Base-by-base conservation (phyloP, 1,140 invertebrate genomes). In the Drosophila lowei region DNA sequence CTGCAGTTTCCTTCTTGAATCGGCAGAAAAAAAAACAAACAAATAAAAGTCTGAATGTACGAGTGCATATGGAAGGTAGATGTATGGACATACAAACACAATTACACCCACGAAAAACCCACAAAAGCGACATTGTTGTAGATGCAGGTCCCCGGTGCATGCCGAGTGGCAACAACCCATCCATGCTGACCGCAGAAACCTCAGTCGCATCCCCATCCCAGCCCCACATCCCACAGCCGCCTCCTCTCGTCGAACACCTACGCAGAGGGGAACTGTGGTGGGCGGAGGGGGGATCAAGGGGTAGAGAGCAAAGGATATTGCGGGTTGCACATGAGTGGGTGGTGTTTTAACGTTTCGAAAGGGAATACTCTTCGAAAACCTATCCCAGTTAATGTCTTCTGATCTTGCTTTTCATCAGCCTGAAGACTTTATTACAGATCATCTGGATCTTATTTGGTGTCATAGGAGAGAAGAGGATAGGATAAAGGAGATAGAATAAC, bases 141-240 rank as follows among this genome's bases (percentile, higher is more conserved):
- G 43, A 41, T 52, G 9, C 3, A 9, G 65, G n/a, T 34, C 21
- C 54, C 34, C 34, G 52, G 23, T 5, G 23, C 4, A 5, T 25
- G 42, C 23, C 38, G 30, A 9, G 30, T 30, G 30, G 30, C 30
- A 16, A 18, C 47, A 30, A 30, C n/a, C 54, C 53, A 60, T 52
- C 73, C 47, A 49, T 59, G 56, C 42, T 49, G 79, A 84, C 80
- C 80, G 67, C 80, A 84, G 66, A 74, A 84, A 84, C 77, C 77
- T 85, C 67, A 80, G 81, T 72, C 81, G 72, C 62, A 76, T 71
- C 59, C 75, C 55, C 56, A 62, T 42, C 23, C 55, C 23, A 23
- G 4, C 23, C 23, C 23, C 4, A 57, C 62, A 68, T 18, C 28
- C 54, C 15, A 13, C n/a, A 15, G 28, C 57, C 63, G 30, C 50